phyloP scores from a whole-genome alignment of 2,113 vertebrate species.

The Nannospalax galili region DNA sequence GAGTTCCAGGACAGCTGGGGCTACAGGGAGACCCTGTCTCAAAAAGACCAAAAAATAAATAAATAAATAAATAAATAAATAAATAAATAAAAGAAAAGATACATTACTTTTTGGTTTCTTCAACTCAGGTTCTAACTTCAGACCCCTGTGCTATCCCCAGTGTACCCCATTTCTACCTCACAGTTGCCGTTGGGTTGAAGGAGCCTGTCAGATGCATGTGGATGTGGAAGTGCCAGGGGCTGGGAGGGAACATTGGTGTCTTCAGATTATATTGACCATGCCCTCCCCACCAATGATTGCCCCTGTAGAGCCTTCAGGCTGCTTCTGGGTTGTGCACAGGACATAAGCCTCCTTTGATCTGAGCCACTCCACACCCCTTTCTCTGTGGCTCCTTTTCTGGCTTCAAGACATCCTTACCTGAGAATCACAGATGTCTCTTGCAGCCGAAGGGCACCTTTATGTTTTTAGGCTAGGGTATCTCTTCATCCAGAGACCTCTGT shows the following conservation, averaged over 20 bases:
- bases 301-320: not conserved
- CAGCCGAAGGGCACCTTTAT: not conserved
- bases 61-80: too few relatives aligned
- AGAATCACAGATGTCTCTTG: not conserved
- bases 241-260: not conserved
- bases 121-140: not conserved
- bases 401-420: not conserved
- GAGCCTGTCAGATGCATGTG: not conserved
- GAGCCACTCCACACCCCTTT: not conserved
- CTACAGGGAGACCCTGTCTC: too few relatives aligned
- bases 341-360: not conserved
- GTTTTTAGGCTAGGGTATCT: not conserved
- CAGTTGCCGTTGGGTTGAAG: not conserved
- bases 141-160: not conserved
- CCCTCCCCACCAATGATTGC: too few relatives aligned
- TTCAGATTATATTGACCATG: not conserved
- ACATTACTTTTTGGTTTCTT: not conserved
- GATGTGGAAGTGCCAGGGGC: not conserved
- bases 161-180: not conserved
- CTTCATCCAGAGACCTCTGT: not conserved
- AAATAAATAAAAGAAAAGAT: too few relatives aligned
- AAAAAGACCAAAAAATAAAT: too few relatives aligned
- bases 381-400: not conserved
- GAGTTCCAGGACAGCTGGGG: too few relatives aligned
- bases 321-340: not conserved